A percentile compares a stretch with the other conserved stretches of the same genome.
Evolutionary conservation across 2,113 vertebrate genomes (phyloP).

Genomic region (Semicossyphus pulcher): DNA sequence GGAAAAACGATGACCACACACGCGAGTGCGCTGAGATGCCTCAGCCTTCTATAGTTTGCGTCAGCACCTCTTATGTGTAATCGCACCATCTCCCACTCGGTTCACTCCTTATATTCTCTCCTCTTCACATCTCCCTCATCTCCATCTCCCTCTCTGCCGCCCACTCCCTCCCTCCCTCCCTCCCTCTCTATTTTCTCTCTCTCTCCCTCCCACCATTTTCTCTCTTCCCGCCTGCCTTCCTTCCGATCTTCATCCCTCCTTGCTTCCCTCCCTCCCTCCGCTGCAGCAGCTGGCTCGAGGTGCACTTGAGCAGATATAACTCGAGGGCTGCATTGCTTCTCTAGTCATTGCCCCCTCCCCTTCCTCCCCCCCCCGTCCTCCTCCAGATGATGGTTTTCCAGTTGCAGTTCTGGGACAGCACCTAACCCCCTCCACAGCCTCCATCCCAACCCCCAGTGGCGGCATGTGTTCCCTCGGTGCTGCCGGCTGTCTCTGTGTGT

Average conservation of each 20-base stretch:
- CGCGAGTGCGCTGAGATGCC: constrained; percentile 35
- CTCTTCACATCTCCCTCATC: constrained; percentile 74
- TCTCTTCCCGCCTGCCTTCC: constrained; percentile 35
- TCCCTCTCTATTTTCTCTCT: constrained; percentile 8
- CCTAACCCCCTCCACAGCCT: neutral
- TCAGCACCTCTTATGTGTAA: constrained; percentile 77
- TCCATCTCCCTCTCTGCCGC: constrained; percentile 60
- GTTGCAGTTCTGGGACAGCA: neutral
- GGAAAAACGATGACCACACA: constrained; percentile 55
- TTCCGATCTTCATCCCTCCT: constrained; percentile 36
- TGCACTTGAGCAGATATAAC: constrained; percentile 39
- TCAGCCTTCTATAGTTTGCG: constrained; percentile 67
- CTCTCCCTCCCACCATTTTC: constrained; percentile 54
- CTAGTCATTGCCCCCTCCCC: neutral
- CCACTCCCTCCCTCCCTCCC: constrained; percentile 57
- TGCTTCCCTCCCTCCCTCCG: constrained; percentile 30
- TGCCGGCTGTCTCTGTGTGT: constrained; percentile 61
- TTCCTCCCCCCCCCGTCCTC: neutral
- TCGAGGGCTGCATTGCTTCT: constrained; percentile 10
- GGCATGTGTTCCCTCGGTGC: constrained; percentile 54
- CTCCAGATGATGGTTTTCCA: constrained; percentile 37
- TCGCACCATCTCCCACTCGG: constrained; percentile 77
- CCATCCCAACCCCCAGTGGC: constrained; percentile 29
- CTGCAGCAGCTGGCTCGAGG: constrained; percentile 36
- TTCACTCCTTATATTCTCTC: constrained; percentile 76